phyloP scores from a whole-genome alignment of 2,888 invertebrate species.

The Xestia c-nigrum region DNA sequence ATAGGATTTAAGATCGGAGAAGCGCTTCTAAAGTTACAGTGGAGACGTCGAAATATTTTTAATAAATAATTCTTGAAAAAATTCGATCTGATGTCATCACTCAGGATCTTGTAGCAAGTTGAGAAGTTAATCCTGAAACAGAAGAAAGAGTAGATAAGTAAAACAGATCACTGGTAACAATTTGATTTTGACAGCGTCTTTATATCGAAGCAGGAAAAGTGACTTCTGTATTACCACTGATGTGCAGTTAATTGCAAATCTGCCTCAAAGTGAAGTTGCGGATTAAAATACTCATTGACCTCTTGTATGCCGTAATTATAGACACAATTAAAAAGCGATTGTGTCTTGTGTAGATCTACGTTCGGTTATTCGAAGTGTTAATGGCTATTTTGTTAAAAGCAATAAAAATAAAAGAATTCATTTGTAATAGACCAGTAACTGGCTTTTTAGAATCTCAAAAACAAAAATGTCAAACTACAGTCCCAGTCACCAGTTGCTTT shows the following conservation, averaged over 20 bases:
- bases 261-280: not conserved
- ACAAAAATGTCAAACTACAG: not conserved
- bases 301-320: too few relatives aligned
- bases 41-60: slow-evolving; percentile 46
- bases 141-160: not conserved
- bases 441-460: not conserved
- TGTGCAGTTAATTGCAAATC: not conserved
- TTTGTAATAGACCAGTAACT: not conserved
- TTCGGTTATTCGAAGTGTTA: too few relatives aligned
- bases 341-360: too few relatives aligned
- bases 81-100: slow-evolving; percentile 14
- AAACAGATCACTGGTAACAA: not conserved
- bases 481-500: not conserved
- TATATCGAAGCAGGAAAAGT: not conserved
- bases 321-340: too few relatives aligned
- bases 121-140: not conserved
- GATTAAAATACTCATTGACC: not conserved
- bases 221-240: not conserved
- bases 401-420: not conserved
- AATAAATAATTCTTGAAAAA: slow-evolving; percentile 38
- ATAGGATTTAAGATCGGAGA: slow-evolving; percentile 74
- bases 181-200: not conserved
- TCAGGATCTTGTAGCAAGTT: not conserved
- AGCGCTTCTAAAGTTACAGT: slow-evolving; percentile 65
- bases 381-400: not conserved